A percentile compares a stretch with the other conserved stretches of the same genome.
Conservation (phyloP, 2,888 invertebrate species). For the Agrotis ipsilon region DNA sequence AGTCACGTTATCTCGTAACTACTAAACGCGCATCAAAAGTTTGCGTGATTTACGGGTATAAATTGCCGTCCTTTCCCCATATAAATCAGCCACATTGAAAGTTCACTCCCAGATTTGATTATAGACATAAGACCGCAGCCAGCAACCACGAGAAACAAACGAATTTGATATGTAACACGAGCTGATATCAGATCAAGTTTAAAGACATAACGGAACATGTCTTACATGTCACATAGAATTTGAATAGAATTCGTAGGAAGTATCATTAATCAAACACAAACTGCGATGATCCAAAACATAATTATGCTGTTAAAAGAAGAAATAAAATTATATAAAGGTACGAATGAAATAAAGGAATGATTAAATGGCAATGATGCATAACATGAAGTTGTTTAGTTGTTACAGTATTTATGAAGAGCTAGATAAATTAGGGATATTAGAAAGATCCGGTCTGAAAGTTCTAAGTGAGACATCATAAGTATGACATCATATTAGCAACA, state of each 20-base stretch:
- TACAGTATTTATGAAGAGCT: background rate
- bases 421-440: background rate
- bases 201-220: constrained; percentile 63
- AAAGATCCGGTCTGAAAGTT: background rate
- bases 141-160: constrained; percentile 53
- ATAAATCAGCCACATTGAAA: constrained; percentile 48
- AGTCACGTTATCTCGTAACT: constrained; percentile 38
- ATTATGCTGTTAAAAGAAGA: background rate
- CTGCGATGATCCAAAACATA: constrained; percentile 7
- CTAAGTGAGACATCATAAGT: background rate
- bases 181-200: constrained; percentile 64
- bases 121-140: constrained; percentile 58
- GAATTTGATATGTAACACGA: constrained; percentile 68
- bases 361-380: constrained; percentile 3
- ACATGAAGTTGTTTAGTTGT: background rate
- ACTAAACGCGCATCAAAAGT: constrained; percentile 36
- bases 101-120: constrained; percentile 63
- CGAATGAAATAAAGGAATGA: background rate
- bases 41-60: constrained; percentile 45
- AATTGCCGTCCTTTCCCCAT: constrained; percentile 43
- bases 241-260: constrained; percentile 41
- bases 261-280: constrained; percentile 22
- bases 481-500: constrained; percentile 5
- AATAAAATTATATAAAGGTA: background rate
- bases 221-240: constrained; percentile 49